These are phyloP conservation scores for Anguilla obscura DNA, from an alignment of 2,797 vertebrate genomes.

Conservation along the genomic window DNA sequence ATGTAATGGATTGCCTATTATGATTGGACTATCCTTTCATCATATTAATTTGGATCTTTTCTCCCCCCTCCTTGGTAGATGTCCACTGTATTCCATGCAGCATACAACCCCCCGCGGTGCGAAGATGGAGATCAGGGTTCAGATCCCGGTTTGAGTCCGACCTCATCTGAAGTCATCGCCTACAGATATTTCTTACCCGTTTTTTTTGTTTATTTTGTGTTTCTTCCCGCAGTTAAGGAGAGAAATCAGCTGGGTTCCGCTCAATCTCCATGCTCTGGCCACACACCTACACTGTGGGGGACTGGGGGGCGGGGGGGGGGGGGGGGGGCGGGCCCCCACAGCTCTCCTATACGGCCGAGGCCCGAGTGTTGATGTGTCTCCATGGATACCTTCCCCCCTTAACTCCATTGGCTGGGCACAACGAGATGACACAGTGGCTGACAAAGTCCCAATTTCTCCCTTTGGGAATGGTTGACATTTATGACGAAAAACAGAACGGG, in stretches of 20 bases:
- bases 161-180: background rate
- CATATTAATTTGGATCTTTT: conserved; percentile 7
- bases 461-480: background rate
- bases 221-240: background rate
- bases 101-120: background rate
- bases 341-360: background rate
- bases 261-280: background rate
- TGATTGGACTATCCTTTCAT: background rate
- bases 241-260: background rate
- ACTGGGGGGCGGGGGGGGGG: background rate
- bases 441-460: background rate
- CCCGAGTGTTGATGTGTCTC: background rate
- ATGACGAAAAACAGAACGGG: background rate
- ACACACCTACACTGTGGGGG: background rate
- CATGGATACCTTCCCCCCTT: background rate
- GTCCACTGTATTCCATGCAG: background rate
- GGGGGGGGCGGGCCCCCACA: too few species aligned
- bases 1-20: background rate
- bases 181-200: background rate
- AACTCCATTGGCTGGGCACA: background rate
- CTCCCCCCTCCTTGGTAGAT: background rate
- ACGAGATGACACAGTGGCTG: background rate
- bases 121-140: conserved; percentile 12
- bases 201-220: conserved; percentile 1
- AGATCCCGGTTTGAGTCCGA: conserved; percentile 11